A percentile compares a stretch with the other conserved stretches of the same genome.
phyloP scores from a whole-genome alignment of 2,113 vertebrate genomes.

The Lanius ludovicianus region DNA sequence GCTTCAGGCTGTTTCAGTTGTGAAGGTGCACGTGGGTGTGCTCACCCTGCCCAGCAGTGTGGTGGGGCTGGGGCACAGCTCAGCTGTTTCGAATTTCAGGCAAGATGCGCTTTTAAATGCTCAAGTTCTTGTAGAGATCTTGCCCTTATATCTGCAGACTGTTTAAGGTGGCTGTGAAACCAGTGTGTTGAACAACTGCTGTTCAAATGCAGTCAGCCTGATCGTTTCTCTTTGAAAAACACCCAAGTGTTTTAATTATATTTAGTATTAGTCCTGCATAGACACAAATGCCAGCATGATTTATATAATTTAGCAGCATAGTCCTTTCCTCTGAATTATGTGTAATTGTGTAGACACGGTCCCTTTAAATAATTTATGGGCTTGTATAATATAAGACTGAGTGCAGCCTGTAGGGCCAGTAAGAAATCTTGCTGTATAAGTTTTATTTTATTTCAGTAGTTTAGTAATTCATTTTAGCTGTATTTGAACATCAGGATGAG shows the following conservation, averaged over 20 bases:
- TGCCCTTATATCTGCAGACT: background rate
- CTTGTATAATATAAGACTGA: constrained; percentile 32
- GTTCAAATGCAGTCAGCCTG: background rate
- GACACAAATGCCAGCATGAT: constrained; percentile 20
- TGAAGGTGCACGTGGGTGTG: fast-evolving
- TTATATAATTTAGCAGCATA: constrained; percentile 22
- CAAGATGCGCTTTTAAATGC: background rate
- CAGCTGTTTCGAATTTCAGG: background rate
- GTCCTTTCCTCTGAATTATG: constrained; percentile 47
- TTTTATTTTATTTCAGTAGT: constrained; percentile 18
- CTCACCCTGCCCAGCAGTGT: background rate
- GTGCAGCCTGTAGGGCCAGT: constrained; percentile 26
- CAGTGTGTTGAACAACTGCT: background rate
- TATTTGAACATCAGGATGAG: too few relatives aligned
- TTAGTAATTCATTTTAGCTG: too few relatives aligned
- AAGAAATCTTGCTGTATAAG: constrained; percentile 39
- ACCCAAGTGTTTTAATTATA: background rate
- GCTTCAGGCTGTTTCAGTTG: background rate
- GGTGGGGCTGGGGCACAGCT: background rate
- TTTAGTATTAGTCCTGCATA: background rate
- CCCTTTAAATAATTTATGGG: constrained; percentile 72
- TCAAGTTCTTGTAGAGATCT: background rate
- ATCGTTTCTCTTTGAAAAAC: background rate
- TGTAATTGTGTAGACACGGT: constrained; percentile 53
- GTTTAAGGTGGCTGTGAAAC: background rate